Evolutionary conservation across 2,113 vertebrate species (phyloP).

Genomic region (Heterotis niloticus): DNA sequence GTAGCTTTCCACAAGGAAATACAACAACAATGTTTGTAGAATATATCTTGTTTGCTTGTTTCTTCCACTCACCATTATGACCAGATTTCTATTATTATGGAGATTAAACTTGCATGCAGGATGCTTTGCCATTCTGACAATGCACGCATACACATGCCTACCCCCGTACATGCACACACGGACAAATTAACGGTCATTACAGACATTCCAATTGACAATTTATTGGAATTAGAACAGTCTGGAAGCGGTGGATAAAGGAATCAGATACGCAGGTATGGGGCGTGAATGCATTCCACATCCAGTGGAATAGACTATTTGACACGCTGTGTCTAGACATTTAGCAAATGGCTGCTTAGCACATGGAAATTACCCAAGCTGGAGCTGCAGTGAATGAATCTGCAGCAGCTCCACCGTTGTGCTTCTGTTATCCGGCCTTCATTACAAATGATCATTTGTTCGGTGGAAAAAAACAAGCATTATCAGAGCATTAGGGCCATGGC

Average conservation of each 20-base stretch:
- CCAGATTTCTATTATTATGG: too few species aligned
- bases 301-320: constrained; percentile 26
- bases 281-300: constrained; percentile 23
- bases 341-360: not conserved
- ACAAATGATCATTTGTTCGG: not conserved
- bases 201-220: not conserved
- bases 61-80: too few species aligned
- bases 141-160: not conserved
- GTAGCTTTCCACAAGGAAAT: too few species aligned
- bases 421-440: not conserved
- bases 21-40: too few species aligned
- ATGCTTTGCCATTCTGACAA: not conserved
- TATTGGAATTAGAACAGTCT: constrained; percentile 26
- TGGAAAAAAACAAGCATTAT: not conserved
- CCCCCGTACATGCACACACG: not conserved
- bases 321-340: not conserved
- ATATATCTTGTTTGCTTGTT: too few species aligned
- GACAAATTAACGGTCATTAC: constrained; percentile 16
- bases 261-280: constrained; percentile 15
- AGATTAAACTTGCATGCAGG: not conserved
- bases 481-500: too few species aligned
- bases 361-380: not conserved
- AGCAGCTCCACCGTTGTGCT: too few species aligned
- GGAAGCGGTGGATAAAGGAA: constrained; percentile 24
- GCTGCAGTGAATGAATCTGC: not conserved